Conservation (phyloP, 2,797 vertebrate genomes). For the Philypnodon macrostomus region DNA sequence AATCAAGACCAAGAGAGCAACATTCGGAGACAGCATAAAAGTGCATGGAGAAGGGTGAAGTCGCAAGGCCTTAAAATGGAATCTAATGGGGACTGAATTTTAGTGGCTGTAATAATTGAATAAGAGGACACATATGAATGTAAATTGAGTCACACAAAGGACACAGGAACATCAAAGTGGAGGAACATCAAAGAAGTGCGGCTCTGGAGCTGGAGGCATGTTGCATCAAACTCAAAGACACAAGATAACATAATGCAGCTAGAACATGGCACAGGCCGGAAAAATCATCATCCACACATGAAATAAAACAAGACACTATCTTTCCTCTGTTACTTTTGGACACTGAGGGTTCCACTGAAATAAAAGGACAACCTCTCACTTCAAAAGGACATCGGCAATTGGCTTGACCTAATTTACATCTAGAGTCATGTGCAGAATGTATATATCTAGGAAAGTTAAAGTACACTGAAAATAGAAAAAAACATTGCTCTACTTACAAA, state of each 20-base stretch:
- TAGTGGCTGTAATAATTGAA: slow-evolving; percentile 12
- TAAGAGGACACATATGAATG: slow-evolving; percentile 17
- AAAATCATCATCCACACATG: background rate
- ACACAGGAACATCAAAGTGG: slow-evolving; percentile 40
- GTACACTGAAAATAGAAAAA: too few relatives aligned
- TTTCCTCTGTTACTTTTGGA: background rate
- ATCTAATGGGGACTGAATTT: background rate
- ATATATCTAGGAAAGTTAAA: too few relatives aligned
- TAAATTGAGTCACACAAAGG: slow-evolving; percentile 33
- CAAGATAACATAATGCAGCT: slow-evolving; percentile 7
- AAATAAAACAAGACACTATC: slow-evolving; percentile 2
- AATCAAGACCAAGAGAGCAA: background rate
- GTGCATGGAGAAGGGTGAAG: background rate
- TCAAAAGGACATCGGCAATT: too few relatives aligned
- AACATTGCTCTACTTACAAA: too few relatives aligned
- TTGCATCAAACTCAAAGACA: slow-evolving; percentile 32
- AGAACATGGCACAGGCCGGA: background rate
- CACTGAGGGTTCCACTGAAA: background rate
- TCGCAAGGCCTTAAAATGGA: slow-evolving; percentile 7
- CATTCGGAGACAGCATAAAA: background rate
- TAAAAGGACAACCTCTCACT: too few relatives aligned
- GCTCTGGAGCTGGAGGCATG: slow-evolving; percentile 17
- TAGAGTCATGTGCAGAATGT: too few relatives aligned
- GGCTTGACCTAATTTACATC: too few relatives aligned
- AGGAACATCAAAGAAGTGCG: slow-evolving; percentile 32